Conservation (phyloP, 2,888 invertebrate genomes). For the Chrysolina oricalcia region DNA sequence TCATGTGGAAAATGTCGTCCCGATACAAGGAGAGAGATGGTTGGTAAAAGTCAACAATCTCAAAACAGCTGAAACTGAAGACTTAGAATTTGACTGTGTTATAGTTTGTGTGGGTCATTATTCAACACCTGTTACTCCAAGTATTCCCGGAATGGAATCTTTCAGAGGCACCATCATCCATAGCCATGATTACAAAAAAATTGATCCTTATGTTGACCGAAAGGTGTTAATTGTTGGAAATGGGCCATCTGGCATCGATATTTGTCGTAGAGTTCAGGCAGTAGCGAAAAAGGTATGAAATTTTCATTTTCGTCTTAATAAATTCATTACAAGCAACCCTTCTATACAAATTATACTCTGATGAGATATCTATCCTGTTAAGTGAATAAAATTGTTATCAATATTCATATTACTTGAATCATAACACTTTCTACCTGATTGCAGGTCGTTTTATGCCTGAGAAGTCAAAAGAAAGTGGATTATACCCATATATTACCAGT, state of each 20-base stretch:
- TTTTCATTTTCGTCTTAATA: not conserved
- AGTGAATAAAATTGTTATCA: not conserved
- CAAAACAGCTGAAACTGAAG: slow-evolving; percentile 71
- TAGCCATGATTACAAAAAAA: slow-evolving; percentile 88
- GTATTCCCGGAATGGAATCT: slow-evolving; percentile 77
- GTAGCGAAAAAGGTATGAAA: slow-evolving; percentile 73
- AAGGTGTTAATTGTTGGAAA: slow-evolving; percentile 88
- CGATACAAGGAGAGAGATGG: slow-evolving; percentile 75
- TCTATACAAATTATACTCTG: no score
- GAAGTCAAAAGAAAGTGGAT: slow-evolving; percentile 39
- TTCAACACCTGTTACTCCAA: slow-evolving; percentile 81
- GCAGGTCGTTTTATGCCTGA: slow-evolving; percentile 43
- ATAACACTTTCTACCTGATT: not conserved
- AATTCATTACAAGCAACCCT: no score
- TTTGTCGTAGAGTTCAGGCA: slow-evolving; percentile 78
- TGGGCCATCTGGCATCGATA: slow-evolving; percentile 88
- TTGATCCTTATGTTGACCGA: slow-evolving; percentile 78
- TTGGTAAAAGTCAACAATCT: slow-evolving; percentile 76
- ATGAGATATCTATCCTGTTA: not conserved
- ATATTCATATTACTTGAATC: not conserved
- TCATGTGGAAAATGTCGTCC: slow-evolving; percentile 64
- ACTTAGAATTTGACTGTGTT: slow-evolving; percentile 81
- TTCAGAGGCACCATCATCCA: slow-evolving; percentile 78
- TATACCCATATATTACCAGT: slow-evolving; percentile 67
- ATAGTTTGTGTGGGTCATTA: slow-evolving; percentile 91